Evolutionary conservation across 2,888 invertebrate genomes (phyloP).

Genomic region (Notodonta dromedarius): DNA sequence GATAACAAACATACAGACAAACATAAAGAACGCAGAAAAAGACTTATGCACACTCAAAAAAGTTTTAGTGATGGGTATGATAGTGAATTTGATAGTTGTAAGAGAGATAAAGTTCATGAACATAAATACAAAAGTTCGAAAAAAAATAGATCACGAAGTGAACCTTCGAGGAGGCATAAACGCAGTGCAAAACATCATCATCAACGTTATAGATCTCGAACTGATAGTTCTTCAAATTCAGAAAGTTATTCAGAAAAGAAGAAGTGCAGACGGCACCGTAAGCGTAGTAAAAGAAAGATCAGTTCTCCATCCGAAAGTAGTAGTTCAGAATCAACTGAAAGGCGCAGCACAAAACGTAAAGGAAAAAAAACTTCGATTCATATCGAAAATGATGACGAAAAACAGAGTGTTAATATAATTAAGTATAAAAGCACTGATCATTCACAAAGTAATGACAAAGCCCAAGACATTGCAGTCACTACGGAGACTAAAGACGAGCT

Average conservation of each 20-base stretch:
- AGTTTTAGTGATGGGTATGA: constrained; percentile 82
- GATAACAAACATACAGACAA: constrained; percentile 59
- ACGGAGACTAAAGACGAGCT: constrained; percentile 36
- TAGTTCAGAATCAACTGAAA: constrained; percentile 74
- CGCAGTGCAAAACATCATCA: constrained; percentile 58
- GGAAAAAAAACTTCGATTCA: constrained; percentile 79
- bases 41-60: constrained; percentile 64
- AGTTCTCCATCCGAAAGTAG: constrained; percentile 73
- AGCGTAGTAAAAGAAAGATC: constrained; percentile 71
- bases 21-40: constrained; percentile 67
- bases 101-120: constrained; percentile 51
- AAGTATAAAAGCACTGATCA: constrained; percentile 66
- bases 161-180: constrained; percentile 68
- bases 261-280: constrained; percentile 71
- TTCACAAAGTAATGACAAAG: constrained; percentile 45
- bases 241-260: constrained; percentile 66
- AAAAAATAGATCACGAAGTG: constrained; percentile 79
- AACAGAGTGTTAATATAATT: constrained; percentile 77
- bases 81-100: constrained; percentile 64
- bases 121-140: constrained; percentile 58
- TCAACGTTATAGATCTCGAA: constrained; percentile 57
- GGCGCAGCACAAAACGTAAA: constrained; percentile 70
- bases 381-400: constrained; percentile 71
- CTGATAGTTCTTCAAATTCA: constrained; percentile 66
- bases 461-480: constrained; percentile 36